Conservation (phyloP, 2,888 invertebrate genomes). For the Phorcus lineatus region DNA sequence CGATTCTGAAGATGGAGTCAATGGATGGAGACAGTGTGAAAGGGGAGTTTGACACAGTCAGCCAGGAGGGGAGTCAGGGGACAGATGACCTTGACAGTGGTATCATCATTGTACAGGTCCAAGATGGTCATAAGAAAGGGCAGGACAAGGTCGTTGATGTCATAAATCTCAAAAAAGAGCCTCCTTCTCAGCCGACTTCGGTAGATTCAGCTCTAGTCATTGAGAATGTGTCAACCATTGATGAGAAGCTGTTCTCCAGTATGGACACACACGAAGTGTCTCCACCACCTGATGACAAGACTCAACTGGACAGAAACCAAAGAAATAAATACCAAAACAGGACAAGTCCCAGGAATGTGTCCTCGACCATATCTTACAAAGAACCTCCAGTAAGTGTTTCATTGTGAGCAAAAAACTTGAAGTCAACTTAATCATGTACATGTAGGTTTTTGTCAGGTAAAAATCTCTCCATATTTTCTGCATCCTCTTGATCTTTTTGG, state of each 20-base stretch:
- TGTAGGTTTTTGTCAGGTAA: too few species aligned
- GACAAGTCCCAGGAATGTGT: too few species aligned
- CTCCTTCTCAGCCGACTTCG: neutral
- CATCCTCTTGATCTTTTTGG: too few species aligned
- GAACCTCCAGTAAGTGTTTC: too few species aligned
- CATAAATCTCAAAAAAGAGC: neutral
- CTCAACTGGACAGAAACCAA: too few species aligned
- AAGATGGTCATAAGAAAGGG: neutral
- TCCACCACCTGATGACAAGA: neutral
- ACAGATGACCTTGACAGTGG: neutral
- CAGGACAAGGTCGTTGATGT: neutral
- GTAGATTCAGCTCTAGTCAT: neutral
- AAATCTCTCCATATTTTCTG: too few species aligned
- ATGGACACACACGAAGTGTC: constrained; percentile 5
- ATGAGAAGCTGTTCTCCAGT: neutral
- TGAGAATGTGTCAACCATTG: neutral
- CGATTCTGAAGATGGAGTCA: too few species aligned
- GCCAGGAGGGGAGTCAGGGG: too few species aligned
- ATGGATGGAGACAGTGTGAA: neutral
- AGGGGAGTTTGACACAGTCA: neutral
- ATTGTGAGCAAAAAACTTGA: too few species aligned
- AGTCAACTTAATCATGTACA: too few species aligned
- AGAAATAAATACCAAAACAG: too few species aligned
- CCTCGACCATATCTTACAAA: too few species aligned
- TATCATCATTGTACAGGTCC: neutral